These are phyloP conservation scores for Amphipyra berbera DNA, from an alignment of 2,888 invertebrate genomes.

Conservation along the genomic window DNA sequence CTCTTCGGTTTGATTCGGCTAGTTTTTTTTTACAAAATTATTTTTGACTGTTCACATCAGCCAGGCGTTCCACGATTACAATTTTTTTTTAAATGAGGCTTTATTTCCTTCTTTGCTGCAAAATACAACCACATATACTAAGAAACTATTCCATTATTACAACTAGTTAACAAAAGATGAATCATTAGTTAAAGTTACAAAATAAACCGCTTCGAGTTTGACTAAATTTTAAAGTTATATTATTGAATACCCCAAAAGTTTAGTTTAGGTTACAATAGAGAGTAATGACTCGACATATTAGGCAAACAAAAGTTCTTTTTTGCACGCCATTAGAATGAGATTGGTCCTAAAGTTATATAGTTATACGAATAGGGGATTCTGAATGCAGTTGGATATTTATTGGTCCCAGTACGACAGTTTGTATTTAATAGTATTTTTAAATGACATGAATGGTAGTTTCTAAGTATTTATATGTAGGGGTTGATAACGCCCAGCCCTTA, in stretches of 20 bases:
- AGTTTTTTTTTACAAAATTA: too few relatives aligned
- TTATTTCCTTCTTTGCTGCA: not conserved
- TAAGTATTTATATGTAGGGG: conserved; percentile 37
- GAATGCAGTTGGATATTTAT: conserved; percentile 32
- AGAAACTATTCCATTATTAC: conserved; percentile 26
- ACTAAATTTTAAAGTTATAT: conserved; percentile 57
- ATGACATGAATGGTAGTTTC: conserved; percentile 40
- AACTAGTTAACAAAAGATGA: conserved; percentile 29
- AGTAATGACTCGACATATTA: conserved; percentile 67
- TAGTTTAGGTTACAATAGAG: conserved; percentile 61
- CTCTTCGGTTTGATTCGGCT: too few relatives aligned
- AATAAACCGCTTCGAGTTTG: conserved; percentile 35
- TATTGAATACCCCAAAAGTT: conserved; percentile 61
- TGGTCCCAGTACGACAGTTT: conserved; percentile 39
- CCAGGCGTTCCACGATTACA: too few relatives aligned
- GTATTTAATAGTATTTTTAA: conserved; percentile 48
- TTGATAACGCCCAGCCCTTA: conserved; percentile 32
- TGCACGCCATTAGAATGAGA: conserved; percentile 38
- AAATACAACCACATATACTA: conserved; percentile 4
- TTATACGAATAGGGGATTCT: conserved; percentile 27
- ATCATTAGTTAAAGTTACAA: conserved; percentile 32
- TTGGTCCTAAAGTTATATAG: conserved; percentile 20
- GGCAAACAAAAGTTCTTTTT: conserved; percentile 61
- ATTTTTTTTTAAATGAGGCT: not conserved
- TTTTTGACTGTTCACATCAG: too few relatives aligned